Evolutionary conservation across 1,140 invertebrate genomes (phyloP), one percentile per base, ranked within the genome.

Genomic region (Argopecten irradians): DNA sequence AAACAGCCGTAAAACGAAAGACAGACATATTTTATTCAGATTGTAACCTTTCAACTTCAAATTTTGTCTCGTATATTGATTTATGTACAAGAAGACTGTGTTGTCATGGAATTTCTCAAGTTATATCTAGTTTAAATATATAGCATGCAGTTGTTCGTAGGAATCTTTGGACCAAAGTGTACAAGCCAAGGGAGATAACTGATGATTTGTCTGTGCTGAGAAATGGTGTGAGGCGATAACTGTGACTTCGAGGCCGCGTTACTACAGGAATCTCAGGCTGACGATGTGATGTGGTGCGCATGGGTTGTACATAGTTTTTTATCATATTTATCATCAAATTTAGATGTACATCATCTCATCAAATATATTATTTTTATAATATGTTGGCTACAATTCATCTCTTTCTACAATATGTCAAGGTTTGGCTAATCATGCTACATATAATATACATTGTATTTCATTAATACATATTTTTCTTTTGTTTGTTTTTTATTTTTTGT

Each of bases 291-390:
- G 55, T 71, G 55, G 55, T 28, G 55, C 16, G 55, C 55, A 55
- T 55, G 43, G 16, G 55, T 71, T 71, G 55, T 71, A 71, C 5
- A 71, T 71, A 71, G 55, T 71, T 28, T 71, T 71, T 11, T n/a
- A 28, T 71, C 55, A 71, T 71, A 71, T 71, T 71, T 71, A 71
- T 71, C 55, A 71, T 71, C 55, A 71, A 16, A 28, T 8, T 71
- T 71, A n/a, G n/a, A 28, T 71, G 55, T 28, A 11, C 16, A 71
- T 71, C 16, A 71, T 71, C n/a, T 71, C 55, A 28, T 71, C 2
- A 71, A n/a, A n/a, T n/a, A 71, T 71, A 16, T 71, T 71, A 71
- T 71, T 71, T 71, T 71, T 71, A n/a, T 71, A 71, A 28, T 71
- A 16, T 71, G 55, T 71, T 71, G 22, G 55, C 55, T 71, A 28